A percentile compares a stretch with the other conserved stretches of the same genome.
phyloP scores from a whole-genome alignment of 2,888 invertebrate genomes.

The Julus scanicus region DNA sequence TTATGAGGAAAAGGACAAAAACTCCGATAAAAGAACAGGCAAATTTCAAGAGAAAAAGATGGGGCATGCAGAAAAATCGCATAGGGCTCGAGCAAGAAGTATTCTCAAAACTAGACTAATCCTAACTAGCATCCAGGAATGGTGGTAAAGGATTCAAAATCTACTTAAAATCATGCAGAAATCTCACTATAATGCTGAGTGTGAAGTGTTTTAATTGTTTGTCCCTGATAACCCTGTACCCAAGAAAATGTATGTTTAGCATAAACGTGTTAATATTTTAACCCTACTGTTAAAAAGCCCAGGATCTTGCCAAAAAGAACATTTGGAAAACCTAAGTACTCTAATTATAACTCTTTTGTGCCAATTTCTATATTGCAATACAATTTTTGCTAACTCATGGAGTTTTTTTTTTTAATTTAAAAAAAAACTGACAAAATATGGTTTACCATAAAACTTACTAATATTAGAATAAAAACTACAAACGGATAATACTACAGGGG shows the following conservation, averaged over 20 bases:
- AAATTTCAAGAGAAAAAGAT: not conserved
- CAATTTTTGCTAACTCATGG: not conserved
- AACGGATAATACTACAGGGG: not conserved
- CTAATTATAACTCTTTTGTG: not conserved
- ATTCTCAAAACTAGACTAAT: slow-evolving; percentile 14
- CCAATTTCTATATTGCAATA: not conserved
- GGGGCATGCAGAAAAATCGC: not conserved
- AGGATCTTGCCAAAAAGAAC: not conserved
- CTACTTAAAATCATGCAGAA: slow-evolving; percentile 22
- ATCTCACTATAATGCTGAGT: slow-evolving; percentile 28
- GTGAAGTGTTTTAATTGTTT: not conserved
- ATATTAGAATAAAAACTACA: too few relatives aligned
- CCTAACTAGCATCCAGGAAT: slow-evolving; percentile 11
- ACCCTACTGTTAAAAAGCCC: not conserved
- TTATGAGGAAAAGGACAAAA: not conserved
- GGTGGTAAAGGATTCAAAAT: slow-evolving; percentile 6
- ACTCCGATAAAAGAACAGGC: not conserved
- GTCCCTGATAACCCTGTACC: not conserved
- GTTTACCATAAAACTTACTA: too few relatives aligned
- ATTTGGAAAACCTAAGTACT: slow-evolving; percentile 31
- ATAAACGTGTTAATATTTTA: not conserved
- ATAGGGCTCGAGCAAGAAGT: slow-evolving; percentile 9
- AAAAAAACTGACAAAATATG: not conserved
- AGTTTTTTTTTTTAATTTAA: not conserved
- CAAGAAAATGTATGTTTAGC: not conserved